Conservation (phyloP, 37 sponge, comb jelly and placozoan species). For the Oopsacas minuta region DNA sequence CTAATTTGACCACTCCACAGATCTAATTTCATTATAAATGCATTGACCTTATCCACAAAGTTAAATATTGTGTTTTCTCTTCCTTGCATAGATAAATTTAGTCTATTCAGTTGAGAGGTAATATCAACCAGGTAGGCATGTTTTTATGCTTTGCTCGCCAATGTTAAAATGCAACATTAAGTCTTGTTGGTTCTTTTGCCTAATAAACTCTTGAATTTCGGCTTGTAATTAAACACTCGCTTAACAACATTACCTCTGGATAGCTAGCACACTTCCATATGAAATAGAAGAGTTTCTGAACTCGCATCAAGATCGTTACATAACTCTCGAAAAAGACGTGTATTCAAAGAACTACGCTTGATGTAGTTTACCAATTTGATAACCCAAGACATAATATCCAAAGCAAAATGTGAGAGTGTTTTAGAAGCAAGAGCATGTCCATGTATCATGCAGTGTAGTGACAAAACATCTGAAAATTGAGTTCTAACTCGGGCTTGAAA, state of each 20-base stretch:
- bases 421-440: slow-evolving; percentile 10
- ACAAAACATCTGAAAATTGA: slow-evolving; percentile 8
- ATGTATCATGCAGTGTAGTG: slow-evolving; percentile 9
- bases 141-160: background rate
- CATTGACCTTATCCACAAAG: slow-evolving; percentile 17
- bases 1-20: slow-evolving; percentile 8
- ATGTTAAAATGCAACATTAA: background rate
- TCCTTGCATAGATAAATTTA: slow-evolving; percentile 12
- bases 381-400: background rate
- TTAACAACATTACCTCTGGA: slow-evolving; percentile 10
- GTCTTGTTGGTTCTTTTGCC: background rate
- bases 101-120: background rate
- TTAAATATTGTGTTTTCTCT: background rate
- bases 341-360: background rate
- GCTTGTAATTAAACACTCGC: background rate
- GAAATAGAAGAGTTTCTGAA: slow-evolving; percentile 16
- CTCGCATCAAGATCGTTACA: background rate
- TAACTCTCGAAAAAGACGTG: slow-evolving; percentile 12
- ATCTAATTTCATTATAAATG: slow-evolving; percentile 6
- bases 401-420: background rate
- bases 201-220: background rate
- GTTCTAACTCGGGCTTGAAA: background rate
- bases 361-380: slow-evolving; percentile 15
- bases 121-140: slow-evolving; percentile 8
- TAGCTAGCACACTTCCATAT: background rate